phyloP scores from a whole-genome alignment of 2,797 vertebrate species.

The Sphenodon punctatus region DNA sequence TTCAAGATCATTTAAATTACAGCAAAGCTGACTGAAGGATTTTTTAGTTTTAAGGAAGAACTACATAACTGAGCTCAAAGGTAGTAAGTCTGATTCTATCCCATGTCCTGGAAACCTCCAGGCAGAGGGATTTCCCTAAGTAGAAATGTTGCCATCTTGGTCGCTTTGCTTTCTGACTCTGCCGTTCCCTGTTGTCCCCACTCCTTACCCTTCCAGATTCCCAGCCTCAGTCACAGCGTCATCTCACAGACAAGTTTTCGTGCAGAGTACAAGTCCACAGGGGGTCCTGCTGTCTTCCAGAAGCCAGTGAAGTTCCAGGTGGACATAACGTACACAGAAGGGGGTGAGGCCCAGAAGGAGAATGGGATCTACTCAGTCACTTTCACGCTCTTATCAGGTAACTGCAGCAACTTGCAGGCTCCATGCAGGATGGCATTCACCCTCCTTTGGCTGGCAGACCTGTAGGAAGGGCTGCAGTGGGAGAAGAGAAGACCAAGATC shows the following conservation, averaged over 20 bases:
- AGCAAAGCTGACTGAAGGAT: not conserved
- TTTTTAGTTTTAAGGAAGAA: not conserved
- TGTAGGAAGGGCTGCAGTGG: not conserved
- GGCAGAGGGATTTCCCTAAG: not conserved
- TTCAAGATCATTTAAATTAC: not conserved
- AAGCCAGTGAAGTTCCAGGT: conserved; percentile 99
- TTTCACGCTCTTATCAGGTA: conserved; percentile 97
- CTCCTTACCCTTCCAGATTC: conserved; percentile 82
- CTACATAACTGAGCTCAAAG: not conserved
- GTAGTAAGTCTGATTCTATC: not conserved
- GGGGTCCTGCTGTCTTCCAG: conserved; percentile 97
- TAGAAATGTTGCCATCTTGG: not conserved
- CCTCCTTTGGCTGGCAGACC: not conserved
- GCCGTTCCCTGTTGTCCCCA: not conserved
- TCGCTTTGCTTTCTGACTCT: not conserved
- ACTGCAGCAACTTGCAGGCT: conserved; percentile 25
- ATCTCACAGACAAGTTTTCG: conserved; percentile 98
- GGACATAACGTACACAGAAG: conserved; percentile 98
- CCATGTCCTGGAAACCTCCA: not conserved
- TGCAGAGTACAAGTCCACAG: conserved; percentile 96
- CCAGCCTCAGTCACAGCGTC: conserved; percentile 99
- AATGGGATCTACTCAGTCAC: conserved; percentile 98
- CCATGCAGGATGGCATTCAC: not conserved
- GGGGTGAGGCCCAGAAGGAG: conserved; percentile 92
- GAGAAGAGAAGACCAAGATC: not conserved